Evolutionary conservation across 64 coral and sea anemone species (phyloP), one percentile per base, ranked within the genome.

Genomic region (Porites australiensis): DNA sequence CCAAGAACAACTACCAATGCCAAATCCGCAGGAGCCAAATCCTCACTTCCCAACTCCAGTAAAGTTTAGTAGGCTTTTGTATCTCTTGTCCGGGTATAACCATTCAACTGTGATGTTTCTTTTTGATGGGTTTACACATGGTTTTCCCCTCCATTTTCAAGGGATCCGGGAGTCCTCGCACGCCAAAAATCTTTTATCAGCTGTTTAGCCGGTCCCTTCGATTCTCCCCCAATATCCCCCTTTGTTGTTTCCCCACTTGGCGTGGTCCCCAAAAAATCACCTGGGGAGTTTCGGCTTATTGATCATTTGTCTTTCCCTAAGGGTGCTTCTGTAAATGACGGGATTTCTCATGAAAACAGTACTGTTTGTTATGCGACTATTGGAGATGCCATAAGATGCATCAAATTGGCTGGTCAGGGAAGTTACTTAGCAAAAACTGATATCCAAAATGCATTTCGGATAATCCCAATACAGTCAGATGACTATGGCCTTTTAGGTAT

Each of bases 201-300:
- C 65, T 87, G 84, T 63, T 53, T 87, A 47, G 64, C 63, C 19
- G 84, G 50, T 49, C 67, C 84, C 61, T 87, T 71, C 16, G 59
- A 4, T 5, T 16, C 22, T 21, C n/a, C 65, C 52, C 64, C 63
- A 2, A 22, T 73, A 6, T 54, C 84, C 65, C 11, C 43, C 49
- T 87, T 87, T 73, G 11, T 37, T 18, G 84, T 87, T 16, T 87
- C 84, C 20, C 84, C 84, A 5, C 65, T 87, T 11, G 84, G 84
- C 0, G 44, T 87, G 2, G 84, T 87, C 16, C 84, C 84, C 68
- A 87, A 87, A 21, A 87, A 73, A 1, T 50, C 67, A 1, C 16
- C 48, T 1, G 66, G 84, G 3, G 84, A 87, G 49, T 87, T 54
- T 71, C 8, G 66, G 46, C 46, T 87, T 46, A 87, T 87, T 51